These are phyloP conservation scores for Kryptolebias ocellatus DNA, from an alignment of 2,797 vertebrate genomes.

Conservation along the genomic window DNA sequence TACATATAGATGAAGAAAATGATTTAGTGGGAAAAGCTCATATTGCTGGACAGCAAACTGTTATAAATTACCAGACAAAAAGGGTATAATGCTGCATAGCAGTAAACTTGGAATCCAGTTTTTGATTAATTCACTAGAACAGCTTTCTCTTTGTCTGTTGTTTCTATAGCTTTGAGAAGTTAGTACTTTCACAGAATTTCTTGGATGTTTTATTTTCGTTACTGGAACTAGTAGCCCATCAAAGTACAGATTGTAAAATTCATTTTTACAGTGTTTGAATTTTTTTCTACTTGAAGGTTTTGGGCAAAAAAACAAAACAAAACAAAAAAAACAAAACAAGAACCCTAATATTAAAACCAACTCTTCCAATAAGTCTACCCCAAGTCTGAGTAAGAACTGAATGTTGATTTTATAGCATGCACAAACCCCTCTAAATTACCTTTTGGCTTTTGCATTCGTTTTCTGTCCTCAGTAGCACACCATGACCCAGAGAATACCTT, in stretches of 20 bases:
- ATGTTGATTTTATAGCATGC: constrained; percentile 73
- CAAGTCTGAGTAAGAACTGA: constrained; percentile 56
- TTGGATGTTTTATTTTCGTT: background rate
- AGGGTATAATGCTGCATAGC: background rate
- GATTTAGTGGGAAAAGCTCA: constrained; percentile 24
- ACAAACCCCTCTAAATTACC: constrained; percentile 65
- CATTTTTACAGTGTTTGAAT: background rate
- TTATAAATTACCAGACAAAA: background rate
- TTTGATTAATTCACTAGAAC: too few species aligned
- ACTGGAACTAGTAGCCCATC: background rate
- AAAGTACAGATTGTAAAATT: background rate
- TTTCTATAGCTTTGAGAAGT: background rate
- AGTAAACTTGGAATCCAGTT: too few species aligned
- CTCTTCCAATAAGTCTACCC: constrained; percentile 15
- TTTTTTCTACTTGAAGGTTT: background rate
- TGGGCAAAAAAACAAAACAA: rapidly evolving
- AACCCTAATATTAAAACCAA: constrained; percentile 40
- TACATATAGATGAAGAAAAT: constrained; percentile 27
- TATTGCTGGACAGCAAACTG: constrained; percentile 4
- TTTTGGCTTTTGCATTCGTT: constrained; percentile 72
- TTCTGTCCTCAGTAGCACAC: constrained; percentile 89
- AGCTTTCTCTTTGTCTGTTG: background rate
- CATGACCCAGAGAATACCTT: constrained; percentile 96
- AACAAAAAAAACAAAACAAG: too few species aligned
- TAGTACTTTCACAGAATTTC: background rate